Base-by-base conservation (phyloP, 2,113 vertebrate genomes). In the Tichodroma muraria region DNA sequence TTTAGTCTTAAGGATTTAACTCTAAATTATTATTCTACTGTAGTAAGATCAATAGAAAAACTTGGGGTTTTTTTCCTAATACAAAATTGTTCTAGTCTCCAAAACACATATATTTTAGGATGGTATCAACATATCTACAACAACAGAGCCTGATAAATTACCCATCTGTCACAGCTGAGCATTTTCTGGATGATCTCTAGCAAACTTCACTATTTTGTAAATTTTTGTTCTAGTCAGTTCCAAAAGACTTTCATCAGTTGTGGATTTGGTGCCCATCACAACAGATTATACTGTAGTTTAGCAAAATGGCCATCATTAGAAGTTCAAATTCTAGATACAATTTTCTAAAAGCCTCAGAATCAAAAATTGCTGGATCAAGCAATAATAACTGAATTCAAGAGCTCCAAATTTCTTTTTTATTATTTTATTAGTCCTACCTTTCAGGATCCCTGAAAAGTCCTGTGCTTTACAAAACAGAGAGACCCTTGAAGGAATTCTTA, bases 91-190 rank as follows among this genome's bases (percentile, higher is more conserved):
- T 83, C 19, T 66, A 33, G 53, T 80, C 35, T 93, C 68, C 35
- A 91, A 91, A 91, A 83, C 80, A 44, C 11, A 53, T 44, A 53
- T 89, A 71, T 86, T 93, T 93, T 79, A 79, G 77, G 77, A 88
- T 64, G 25, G 20, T 71, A 86, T 93, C 42, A 66, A 82, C 23
- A 64, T 72, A 88, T 86, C 28, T 78, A 73, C 50, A 82, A 60
- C 23, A 79, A 38, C 42, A 85, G 25, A 66, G 35, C 47, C 59
- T 88, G 35, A 83, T 80, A 87, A 93, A 89, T 84, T 80, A 86
- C 49, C 73, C 50, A 50, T 91, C 88, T 95, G 86, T 91, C 73
- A 91, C 9, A 44, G 40, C 7, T 72, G 61, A 95, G 40, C 25
- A 89, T 35, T 63, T 88, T 81, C 52, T 65, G 44, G 64, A 86